Conservation (phyloP, 2,113 vertebrate species). For the Hystrix brachyura region DNA sequence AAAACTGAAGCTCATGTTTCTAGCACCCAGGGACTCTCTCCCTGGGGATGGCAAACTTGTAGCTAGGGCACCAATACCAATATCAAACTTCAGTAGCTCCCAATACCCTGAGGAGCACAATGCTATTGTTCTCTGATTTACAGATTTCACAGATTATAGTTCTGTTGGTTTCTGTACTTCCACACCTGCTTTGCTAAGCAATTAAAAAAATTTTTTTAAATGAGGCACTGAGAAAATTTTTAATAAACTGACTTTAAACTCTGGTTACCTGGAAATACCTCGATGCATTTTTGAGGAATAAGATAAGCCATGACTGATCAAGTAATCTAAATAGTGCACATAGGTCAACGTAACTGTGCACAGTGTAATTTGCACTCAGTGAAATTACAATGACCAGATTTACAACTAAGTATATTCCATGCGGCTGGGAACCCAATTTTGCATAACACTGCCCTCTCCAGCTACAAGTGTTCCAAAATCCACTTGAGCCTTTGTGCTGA, state of each 20-base stretch:
- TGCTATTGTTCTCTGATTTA: background rate
- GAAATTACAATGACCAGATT: background rate
- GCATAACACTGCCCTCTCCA: background rate
- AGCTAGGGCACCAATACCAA: background rate
- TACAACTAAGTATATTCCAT: background rate
- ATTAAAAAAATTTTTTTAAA: background rate
- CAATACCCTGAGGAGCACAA: background rate
- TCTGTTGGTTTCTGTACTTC: background rate
- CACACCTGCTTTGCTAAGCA: background rate
- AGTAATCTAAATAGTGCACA: background rate
- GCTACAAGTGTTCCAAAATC: background rate
- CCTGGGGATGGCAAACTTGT: background rate
- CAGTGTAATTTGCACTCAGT: background rate
- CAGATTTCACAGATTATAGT: background rate
- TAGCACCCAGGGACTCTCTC: background rate
- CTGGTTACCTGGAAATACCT: background rate
- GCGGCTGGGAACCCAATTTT: background rate
- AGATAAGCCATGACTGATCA: background rate
- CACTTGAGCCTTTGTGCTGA: background rate
- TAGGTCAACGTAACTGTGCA: background rate
- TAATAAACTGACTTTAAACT: background rate
- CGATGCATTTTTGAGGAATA: background rate
- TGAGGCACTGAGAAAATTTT: background rate
- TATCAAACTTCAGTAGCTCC: too few relatives aligned
- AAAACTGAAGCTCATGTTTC: background rate